These are phyloP conservation scores for Orthochromis malagaraziensis DNA, from an alignment of 2,113 vertebrate species.

Conservation along the genomic window DNA sequence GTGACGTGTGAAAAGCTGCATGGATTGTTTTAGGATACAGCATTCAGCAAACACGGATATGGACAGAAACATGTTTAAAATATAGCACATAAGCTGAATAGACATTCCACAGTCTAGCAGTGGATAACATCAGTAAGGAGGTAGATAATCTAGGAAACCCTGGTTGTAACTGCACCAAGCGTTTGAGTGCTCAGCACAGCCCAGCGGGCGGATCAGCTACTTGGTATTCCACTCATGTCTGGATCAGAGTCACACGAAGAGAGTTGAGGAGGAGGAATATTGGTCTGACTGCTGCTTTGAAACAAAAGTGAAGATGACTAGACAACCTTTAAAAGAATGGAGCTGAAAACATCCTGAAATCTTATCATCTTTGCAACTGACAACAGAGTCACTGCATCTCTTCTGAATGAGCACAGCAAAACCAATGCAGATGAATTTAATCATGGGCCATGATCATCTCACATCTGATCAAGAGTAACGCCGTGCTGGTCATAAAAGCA, in stretches of 20 bases:
- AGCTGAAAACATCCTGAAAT: background rate
- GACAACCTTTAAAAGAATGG: background rate
- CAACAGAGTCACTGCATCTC: background rate
- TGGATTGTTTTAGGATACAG: background rate
- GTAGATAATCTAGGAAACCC: slow-evolving; percentile 10
- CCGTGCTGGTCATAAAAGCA: background rate
- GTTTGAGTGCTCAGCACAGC: slow-evolving; percentile 1
- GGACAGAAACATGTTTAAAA: background rate
- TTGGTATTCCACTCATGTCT: slow-evolving; percentile 62
- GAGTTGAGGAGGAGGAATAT: slow-evolving; percentile 5
- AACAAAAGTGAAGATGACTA: background rate
- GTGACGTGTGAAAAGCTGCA: background rate
- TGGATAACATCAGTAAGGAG: slow-evolving; percentile 28
- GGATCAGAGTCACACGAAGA: slow-evolving; percentile 29
- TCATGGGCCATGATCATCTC: background rate
- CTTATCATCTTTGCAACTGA: background rate
- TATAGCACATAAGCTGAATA: background rate
- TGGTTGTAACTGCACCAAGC: slow-evolving; percentile 9
- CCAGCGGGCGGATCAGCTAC: slow-evolving; percentile 39
- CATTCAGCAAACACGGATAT: background rate
- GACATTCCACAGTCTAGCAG: background rate
- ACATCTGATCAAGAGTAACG: background rate
- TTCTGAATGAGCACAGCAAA: background rate
- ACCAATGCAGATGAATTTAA: background rate
- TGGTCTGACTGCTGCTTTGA: slow-evolving; percentile 10